Conservation (phyloP, 2,888 invertebrate species). For the Leptinotarsa peninsularis region DNA sequence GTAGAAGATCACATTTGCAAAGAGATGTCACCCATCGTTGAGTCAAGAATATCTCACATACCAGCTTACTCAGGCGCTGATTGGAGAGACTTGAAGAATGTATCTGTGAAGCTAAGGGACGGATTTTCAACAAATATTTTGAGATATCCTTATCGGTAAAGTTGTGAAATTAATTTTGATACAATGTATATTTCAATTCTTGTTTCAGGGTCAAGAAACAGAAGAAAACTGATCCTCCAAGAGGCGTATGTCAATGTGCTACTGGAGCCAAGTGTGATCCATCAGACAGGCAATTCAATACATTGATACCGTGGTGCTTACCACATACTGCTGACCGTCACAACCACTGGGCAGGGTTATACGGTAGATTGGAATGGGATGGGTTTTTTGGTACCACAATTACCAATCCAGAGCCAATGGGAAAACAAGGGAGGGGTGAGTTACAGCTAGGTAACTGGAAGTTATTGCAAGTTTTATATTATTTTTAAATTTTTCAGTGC, state of each 20-base stretch:
- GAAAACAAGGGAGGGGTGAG: conserved; percentile 81
- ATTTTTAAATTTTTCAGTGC: conserved; percentile 64
- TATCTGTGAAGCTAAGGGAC: conserved; percentile 76
- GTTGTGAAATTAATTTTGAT: not conserved
- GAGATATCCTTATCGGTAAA: conserved; percentile 68
- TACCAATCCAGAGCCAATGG: conserved; percentile 91
- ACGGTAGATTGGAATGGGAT: conserved; percentile 84
- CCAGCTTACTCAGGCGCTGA: conserved; percentile 82
- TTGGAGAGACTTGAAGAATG: conserved; percentile 89
- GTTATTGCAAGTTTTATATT: too few species aligned
- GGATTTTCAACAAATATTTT: conserved; percentile 75
- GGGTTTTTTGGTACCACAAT: conserved; percentile 88
- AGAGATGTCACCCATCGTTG: conserved; percentile 84
- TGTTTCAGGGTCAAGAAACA: conserved; percentile 66
- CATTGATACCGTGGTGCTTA: conserved; percentile 89
- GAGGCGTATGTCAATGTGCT: conserved; percentile 85
- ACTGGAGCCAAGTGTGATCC: conserved; percentile 75
- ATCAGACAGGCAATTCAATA: conserved; percentile 81
- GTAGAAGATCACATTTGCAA: conserved; percentile 84
- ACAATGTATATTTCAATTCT: too few species aligned
- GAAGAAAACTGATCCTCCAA: conserved; percentile 65
- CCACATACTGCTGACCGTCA: conserved; percentile 89
- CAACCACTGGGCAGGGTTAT: conserved; percentile 89
- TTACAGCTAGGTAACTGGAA: not conserved
- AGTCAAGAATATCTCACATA: conserved; percentile 81